Conservation (phyloP, 2,113 vertebrate species). For the Pogonocichla stellata region DNA sequence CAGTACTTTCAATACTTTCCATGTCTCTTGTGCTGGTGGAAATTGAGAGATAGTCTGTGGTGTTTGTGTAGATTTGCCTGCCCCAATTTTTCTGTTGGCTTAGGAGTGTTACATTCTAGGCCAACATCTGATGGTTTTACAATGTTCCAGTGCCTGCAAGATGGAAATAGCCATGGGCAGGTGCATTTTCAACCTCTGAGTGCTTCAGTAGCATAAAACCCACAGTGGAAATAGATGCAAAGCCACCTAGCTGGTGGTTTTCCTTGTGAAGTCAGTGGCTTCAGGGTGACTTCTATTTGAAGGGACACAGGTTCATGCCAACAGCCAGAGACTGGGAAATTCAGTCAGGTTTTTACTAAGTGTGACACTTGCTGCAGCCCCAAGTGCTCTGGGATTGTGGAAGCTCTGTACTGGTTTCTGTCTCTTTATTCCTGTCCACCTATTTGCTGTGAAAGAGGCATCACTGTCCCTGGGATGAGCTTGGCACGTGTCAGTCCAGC, state of each 20-base stretch:
- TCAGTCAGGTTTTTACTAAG: not conserved
- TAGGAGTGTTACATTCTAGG: not conserved
- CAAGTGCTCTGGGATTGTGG: not conserved
- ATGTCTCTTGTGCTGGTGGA: not conserved
- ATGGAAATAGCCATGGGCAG: not conserved
- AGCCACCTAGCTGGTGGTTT: not conserved
- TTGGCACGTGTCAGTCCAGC: not conserved
- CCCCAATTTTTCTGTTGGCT: not conserved
- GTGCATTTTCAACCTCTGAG: not conserved
- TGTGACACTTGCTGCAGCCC: not conserved
- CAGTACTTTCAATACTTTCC: slow-evolving; percentile 39
- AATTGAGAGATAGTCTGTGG: not conserved
- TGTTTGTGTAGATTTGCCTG: not conserved
- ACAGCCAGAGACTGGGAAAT: not conserved
- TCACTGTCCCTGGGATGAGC: not conserved
- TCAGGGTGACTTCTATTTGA: not conserved
- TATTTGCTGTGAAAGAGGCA: not conserved
- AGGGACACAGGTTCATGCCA: not conserved
- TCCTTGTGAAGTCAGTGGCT: not conserved
- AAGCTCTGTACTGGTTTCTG: not conserved
- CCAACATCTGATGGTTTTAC: not conserved
- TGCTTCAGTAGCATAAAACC: not conserved
- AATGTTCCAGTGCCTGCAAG: not conserved
- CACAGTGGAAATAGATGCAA: not conserved
- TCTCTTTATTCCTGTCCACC: not conserved